Conservation (phyloP, 2,888 invertebrate species). For the Drosophila fungiperda region DNA sequence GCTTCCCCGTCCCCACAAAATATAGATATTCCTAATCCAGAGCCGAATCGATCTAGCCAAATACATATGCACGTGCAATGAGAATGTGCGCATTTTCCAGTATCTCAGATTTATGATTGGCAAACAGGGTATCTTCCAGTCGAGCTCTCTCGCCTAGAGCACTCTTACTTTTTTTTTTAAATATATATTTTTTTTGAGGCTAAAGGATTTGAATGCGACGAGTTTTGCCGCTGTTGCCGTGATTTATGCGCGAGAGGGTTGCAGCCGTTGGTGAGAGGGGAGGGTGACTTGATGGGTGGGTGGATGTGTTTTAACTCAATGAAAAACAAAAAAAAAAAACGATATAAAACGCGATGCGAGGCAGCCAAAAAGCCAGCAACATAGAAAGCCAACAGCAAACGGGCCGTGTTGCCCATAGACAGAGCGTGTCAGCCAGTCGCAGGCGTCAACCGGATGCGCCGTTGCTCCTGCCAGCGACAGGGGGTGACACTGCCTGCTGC, state of each 20-base stretch:
- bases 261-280: conserved; percentile 31
- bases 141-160: background rate
- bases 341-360: conserved; percentile 40
- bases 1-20: background rate
- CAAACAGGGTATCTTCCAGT: background rate
- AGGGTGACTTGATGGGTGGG: conserved; percentile 11
- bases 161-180: background rate
- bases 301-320: conserved; percentile 28
- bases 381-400: conserved; percentile 22
- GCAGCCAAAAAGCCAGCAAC: conserved; percentile 62
- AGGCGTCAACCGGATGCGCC: conserved; percentile 76
- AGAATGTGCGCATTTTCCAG: background rate
- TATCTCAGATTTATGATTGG: background rate
- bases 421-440: conserved; percentile 59
- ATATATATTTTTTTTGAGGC: background rate
- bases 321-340: conserved; percentile 40
- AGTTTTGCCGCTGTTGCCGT: conserved; percentile 61
- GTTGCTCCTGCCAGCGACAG: conserved; percentile 35
- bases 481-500: conserved; percentile 25
- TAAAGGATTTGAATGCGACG: conserved; percentile 63
- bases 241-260: conserved; percentile 78
- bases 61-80: background rate
- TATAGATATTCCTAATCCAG: background rate
- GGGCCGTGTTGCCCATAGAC: conserved; percentile 16
- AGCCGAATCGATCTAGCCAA: background rate